These are phyloP conservation scores for Tupaia tana DNA, from an alignment of 2,113 vertebrate species.

Conservation along the genomic window DNA sequence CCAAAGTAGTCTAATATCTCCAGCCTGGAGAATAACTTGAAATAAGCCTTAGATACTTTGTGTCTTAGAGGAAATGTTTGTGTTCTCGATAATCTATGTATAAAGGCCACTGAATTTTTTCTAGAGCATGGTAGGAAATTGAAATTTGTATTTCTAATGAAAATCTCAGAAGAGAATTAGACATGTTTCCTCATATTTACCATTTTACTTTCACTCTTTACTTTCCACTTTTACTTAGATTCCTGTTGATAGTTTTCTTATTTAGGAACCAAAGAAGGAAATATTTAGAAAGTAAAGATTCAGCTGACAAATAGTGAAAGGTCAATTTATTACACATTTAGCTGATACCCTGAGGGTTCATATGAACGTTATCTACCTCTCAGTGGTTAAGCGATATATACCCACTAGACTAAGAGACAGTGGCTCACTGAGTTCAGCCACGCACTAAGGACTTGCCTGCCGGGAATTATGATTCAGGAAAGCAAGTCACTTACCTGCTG, in stretches of 20 bases:
- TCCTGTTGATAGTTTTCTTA: not conserved
- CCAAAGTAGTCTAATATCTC: constrained; percentile 56
- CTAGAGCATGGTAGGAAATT: not conserved
- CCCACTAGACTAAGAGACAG: not conserved
- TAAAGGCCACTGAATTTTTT: not conserved
- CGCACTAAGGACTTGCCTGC: not conserved
- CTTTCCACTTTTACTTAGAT: not conserved
- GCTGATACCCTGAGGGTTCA: not conserved
- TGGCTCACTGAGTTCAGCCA: not conserved
- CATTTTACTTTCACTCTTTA: not conserved
- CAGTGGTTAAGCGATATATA: not conserved
- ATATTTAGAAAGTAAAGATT: not conserved
- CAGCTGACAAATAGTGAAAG: not conserved
- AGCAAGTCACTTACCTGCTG: not conserved
- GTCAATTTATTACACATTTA: not conserved
- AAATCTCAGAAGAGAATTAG: not conserved
- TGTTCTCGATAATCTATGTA: constrained; percentile 36
- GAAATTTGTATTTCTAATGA: not conserved
- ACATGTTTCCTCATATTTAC: not conserved
- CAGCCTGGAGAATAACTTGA: not conserved
- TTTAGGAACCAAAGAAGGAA: not conserved
- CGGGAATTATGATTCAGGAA: not conserved
- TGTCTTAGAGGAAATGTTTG: not conserved
- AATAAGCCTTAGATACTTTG: not conserved
- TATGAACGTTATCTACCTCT: not conserved